Evolutionary conservation across 2,888 invertebrate species (phyloP).

Genomic region (Lochmaea capreae): DNA sequence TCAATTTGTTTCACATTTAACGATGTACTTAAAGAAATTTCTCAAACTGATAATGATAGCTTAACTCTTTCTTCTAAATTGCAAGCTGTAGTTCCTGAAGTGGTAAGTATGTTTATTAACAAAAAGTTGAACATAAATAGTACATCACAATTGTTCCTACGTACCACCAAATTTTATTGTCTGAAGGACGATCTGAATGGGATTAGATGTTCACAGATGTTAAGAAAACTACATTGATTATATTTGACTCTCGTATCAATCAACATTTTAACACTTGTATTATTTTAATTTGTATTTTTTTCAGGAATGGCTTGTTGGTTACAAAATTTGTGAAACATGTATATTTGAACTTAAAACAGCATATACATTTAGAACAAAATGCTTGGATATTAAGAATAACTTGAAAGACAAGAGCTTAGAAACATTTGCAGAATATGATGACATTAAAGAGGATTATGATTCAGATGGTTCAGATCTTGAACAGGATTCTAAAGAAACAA

Average conservation of each 20-base stretch:
- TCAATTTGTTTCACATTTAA: conserved; percentile 45
- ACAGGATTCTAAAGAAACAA: conserved; percentile 20
- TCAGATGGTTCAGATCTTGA: conserved; percentile 26
- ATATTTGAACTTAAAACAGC: conserved; percentile 41
- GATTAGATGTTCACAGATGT: no score
- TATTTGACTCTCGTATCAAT: no score
- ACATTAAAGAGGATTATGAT: conserved; percentile 32
- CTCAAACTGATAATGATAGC: conserved; percentile 35
- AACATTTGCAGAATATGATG: conserved; percentile 19
- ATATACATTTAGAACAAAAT: conserved; percentile 46
- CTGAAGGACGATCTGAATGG: no score
- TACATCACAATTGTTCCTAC: no score
- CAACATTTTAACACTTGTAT: no score
- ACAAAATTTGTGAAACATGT: conserved; percentile 47
- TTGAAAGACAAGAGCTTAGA: conserved; percentile 31
- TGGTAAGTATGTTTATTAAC: conserved; percentile 39
- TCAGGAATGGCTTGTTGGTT: conserved; percentile 48
- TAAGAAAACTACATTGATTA: no score
- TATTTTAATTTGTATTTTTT: conserved; percentile 28
- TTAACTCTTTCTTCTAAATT: conserved; percentile 43
- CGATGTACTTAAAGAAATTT: conserved; percentile 33
- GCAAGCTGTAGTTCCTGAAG: conserved; percentile 46
- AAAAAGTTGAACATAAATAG: not conserved
- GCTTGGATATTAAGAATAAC: conserved; percentile 39
- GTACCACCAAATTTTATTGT: no score